A percentile compares a stretch with the other conserved stretches of the same genome.
Evolutionary conservation across 2,888 invertebrate species (phyloP).

Genomic region (Melanostoma mellinum): DNA sequence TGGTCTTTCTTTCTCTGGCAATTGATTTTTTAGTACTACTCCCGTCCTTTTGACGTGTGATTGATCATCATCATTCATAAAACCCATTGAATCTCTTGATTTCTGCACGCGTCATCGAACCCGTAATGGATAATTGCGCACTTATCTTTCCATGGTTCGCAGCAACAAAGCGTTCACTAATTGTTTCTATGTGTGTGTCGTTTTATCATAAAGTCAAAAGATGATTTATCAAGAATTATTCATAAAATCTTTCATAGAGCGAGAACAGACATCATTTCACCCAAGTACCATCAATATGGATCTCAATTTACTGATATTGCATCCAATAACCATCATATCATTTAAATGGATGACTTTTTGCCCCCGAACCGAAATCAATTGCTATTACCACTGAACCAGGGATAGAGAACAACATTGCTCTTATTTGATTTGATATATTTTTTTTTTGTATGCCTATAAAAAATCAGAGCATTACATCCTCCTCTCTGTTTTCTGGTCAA

Average conservation of each 20-base stretch:
- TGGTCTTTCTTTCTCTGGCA: too few relatives aligned
- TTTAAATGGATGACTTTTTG: conserved; percentile 69
- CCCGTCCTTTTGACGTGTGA: too few relatives aligned
- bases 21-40: too few relatives aligned
- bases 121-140: too few relatives aligned
- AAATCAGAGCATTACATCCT: conserved; percentile 59
- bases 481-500: conserved; percentile 49
- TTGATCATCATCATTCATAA: too few relatives aligned
- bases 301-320: conserved; percentile 71
- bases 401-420: conserved; percentile 27
- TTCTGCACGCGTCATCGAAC: too few relatives aligned
- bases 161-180: too few relatives aligned
- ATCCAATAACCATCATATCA: conserved; percentile 69
- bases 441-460: conserved; percentile 48
- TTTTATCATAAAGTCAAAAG: too few relatives aligned
- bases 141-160: too few relatives aligned
- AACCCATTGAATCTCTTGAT: too few relatives aligned
- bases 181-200: too few relatives aligned
- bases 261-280: conserved; percentile 25
- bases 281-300: conserved; percentile 63
- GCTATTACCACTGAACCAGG: conserved; percentile 51
- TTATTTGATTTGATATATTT: conserved; percentile 32
- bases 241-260: not conserved
- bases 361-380: conserved; percentile 68
- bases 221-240: too few relatives aligned